Conservation (phyloP, 2,888 invertebrate genomes). For the Rhyacophila evoluta region DNA sequence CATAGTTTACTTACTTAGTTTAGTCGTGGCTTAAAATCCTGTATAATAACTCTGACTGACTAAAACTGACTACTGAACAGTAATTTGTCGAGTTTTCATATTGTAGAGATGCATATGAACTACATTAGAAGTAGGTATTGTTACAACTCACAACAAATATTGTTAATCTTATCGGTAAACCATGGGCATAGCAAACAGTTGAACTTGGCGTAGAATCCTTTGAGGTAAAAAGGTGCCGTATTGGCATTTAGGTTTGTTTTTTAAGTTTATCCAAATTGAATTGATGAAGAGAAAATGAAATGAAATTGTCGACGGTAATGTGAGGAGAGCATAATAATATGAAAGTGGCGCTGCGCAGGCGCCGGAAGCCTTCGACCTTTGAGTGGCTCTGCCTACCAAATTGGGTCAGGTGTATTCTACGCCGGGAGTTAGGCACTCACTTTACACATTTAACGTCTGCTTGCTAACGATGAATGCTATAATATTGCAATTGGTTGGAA, state of each 20-base stretch:
- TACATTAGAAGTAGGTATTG: too few species aligned
- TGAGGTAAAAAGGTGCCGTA: not conserved
- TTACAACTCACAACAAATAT: too few species aligned
- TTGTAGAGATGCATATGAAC: too few species aligned
- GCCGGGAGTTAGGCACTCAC: not conserved
- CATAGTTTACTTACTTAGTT: too few species aligned
- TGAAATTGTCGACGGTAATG: not conserved
- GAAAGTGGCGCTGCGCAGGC: not conserved
- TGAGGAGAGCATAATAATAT: too few species aligned
- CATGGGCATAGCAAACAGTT: too few species aligned
- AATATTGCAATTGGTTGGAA: not conserved
- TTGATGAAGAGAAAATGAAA: not conserved
- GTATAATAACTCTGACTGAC: too few species aligned
- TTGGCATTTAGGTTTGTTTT: not conserved
- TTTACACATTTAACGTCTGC: not conserved
- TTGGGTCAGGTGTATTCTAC: constrained; percentile 18
- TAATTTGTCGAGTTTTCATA: too few species aligned
- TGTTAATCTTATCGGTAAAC: too few species aligned
- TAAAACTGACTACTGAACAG: too few species aligned
- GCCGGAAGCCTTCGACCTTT: not conserved
- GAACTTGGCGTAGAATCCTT: too few species aligned
- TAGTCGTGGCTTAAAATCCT: too few species aligned
- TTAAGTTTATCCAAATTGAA: not conserved
- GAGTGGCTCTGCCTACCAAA: constrained; percentile 9
- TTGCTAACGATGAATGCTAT: not conserved